Evolutionary conservation across 2,797 vertebrate genomes (phyloP).

Genomic region (Champsocephalus gunnari): DNA sequence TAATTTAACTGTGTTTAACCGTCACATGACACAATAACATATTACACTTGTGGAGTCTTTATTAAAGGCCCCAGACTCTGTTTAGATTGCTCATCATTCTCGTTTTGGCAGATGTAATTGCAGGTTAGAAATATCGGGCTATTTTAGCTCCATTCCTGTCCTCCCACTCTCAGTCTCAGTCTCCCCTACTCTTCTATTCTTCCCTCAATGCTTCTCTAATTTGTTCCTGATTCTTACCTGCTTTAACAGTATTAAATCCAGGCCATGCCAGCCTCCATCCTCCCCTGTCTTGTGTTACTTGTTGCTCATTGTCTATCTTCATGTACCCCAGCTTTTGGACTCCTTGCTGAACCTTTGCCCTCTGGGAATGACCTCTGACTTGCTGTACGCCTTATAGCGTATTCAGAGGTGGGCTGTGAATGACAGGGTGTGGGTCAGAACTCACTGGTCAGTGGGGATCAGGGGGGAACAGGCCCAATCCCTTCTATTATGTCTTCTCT

Average conservation of each 20-base stretch:
- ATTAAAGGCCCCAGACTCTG: constrained; percentile 45
- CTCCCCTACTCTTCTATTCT: constrained; percentile 5
- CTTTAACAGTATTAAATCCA: not conserved
- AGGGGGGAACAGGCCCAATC: constrained; percentile 22
- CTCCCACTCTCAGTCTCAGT: not conserved
- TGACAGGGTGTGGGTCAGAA: constrained; percentile 67
- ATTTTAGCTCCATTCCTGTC: constrained; percentile 14
- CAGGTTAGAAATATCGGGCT: constrained; percentile 33
- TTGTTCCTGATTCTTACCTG: not conserved
- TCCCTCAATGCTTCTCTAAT: not conserved
- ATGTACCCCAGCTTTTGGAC: constrained; percentile 11
- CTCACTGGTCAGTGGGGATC: constrained; percentile 63
- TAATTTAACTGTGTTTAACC: constrained; percentile 29
- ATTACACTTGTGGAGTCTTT: constrained; percentile 35
- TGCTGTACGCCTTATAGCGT: constrained; percentile 45
- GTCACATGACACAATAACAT: constrained; percentile 26
- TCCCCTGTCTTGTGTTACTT: constrained; percentile 3
- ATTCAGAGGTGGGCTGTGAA: constrained; percentile 61
- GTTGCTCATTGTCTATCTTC: constrained; percentile 14
- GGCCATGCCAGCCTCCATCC: not conserved
- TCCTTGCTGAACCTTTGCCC: constrained; percentile 49
- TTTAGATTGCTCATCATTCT: constrained; percentile 46
- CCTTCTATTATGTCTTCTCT: constrained; percentile 27
- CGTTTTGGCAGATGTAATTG: constrained; percentile 56
- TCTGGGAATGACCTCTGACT: constrained; percentile 59